Evolutionary conservation across 23 tunicate genomes (phyloP), one percentile per base, ranked within the genome.

Genomic region (Ascidia mentula): DNA sequence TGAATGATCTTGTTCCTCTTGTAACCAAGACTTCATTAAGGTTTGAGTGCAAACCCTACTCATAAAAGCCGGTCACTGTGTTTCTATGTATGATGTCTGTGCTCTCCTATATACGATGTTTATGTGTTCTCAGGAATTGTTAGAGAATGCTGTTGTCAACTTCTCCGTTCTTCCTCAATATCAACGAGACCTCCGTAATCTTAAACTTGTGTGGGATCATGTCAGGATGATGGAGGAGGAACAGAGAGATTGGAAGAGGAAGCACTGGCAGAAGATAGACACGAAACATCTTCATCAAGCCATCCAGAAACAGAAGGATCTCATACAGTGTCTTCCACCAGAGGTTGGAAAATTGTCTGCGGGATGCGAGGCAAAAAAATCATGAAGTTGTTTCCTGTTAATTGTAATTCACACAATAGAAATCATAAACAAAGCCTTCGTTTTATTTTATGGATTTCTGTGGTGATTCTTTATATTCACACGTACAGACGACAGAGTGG

Each of bases 241-340:
- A 70, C 98, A 93, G 83, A 69, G 90, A 37, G 87, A 84, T 3
- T 93, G 98, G 98, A 93, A 84, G 83, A 35, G 72, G 81, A 93
- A 93, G 72, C 89, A 88, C 28, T 93, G 98, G 98, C 98, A 88
- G 84, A 77, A 90, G 35, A 93, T 93, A 46, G 98, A 93, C 82
- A 84, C 86, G 36, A 84, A 88, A 72, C 92, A 84, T 38, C 80
- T 93, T 32, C 89, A 93, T 53, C 80, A 77, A 38, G 89, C 86
- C 31, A 79, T 80, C 0, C 81, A 69, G 40, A 88, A 86, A 45
- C 98, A 93, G 69, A 84, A 88, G 72, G 98, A 88, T 34, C 70
- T 75, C 59, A 85, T 93, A 8, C 86, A 76, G 31, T 84, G 84
- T 0, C 77, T 93, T 18, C 93, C 98, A 32, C 77, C 82, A 30